Evolutionary conservation across 1,140 invertebrate species (phyloP), one percentile per base, ranked within the genome.

Genomic region (Musca domestica): DNA sequence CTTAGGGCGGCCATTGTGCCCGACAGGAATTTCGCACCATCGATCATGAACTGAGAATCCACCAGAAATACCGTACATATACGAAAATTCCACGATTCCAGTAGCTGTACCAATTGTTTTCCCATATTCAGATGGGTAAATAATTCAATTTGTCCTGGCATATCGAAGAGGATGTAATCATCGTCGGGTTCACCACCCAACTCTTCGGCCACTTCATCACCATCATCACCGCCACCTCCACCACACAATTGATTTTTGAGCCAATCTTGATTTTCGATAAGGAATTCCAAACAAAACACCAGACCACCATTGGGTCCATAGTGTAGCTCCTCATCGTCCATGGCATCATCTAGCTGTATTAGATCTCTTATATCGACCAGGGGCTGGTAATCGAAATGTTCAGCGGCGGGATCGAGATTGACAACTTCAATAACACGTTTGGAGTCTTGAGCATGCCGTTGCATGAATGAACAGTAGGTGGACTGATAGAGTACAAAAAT

Each of bases 121-220:
- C 99, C 95, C 14, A 95, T 90, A 56, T 92, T 90, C 76, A 99
- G 87, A 83, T 99, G 97, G 27, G 95, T 98, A 81, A 98, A 99
- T 0, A 99, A 84, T 83, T 99, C 98, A 71, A 99, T 97, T 87
- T 99, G 98, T 4, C 98, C 97, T 12, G 98, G 97, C 82, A 96
- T 98, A 84, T 99, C 98, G 82, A 99, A 98, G n/a, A 99, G 83
- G 64, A 98, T 90, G 78, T 99, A 99, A 83, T 99, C 97, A 71
- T 93, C 90, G 70, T 94, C 91, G 2, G 88, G 86, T 66, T 92
- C 89, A 14, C 85, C 84, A 1, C 19, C 58, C 9, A 66, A 10
- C 54, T 80, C 77, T 2, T 73, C 76, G 5, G 77, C 66, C 67
- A 76, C 76, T 64, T 80, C 77, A 3, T 73, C 77, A 7, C 78